Conservation (phyloP, 53 echinoderm and acorn worm species). For the Pentamera pediparva region DNA sequence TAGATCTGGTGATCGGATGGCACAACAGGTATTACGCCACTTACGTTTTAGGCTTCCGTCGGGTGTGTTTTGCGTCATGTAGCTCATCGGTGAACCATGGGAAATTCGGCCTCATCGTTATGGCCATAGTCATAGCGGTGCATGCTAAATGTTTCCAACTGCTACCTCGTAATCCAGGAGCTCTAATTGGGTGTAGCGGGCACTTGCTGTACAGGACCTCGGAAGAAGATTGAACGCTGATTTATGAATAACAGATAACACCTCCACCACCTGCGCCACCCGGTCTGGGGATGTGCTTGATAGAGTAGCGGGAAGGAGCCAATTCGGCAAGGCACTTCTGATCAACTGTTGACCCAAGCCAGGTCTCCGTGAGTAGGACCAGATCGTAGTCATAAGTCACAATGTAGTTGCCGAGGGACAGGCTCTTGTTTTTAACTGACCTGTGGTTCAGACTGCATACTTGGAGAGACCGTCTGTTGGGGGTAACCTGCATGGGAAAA, state of each 20-base stretch:
- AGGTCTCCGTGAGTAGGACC: conserved; percentile 9
- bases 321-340: background rate
- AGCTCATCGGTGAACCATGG: conserved; percentile 39
- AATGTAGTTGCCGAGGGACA: conserved; percentile 13
- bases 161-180: conserved; percentile 10
- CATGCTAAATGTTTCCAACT: conserved; percentile 10
- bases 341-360: conserved; percentile 9
- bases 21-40: conserved; percentile 4
- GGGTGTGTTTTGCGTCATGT: conserved; percentile 13
- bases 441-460: no score
- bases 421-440: conserved; percentile 8
- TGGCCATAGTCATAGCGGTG: conserved; percentile 13
- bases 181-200: conserved; percentile 14
- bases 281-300: conserved; percentile 16
- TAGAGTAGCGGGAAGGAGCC: conserved; percentile 4
- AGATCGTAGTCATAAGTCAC: conserved; percentile 10
- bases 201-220: background rate
- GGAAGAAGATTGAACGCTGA: background rate
- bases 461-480: no score
- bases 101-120: conserved; percentile 23
- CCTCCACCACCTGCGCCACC: conserved; percentile 13
- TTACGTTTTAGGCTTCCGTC: conserved; percentile 21
- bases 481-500: no score
- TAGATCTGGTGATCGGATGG: background rate
- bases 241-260: conserved; percentile 16